Evolutionary conservation across 2,113 vertebrate species (phyloP).

Genomic region (Lycaon pictus): DNA sequence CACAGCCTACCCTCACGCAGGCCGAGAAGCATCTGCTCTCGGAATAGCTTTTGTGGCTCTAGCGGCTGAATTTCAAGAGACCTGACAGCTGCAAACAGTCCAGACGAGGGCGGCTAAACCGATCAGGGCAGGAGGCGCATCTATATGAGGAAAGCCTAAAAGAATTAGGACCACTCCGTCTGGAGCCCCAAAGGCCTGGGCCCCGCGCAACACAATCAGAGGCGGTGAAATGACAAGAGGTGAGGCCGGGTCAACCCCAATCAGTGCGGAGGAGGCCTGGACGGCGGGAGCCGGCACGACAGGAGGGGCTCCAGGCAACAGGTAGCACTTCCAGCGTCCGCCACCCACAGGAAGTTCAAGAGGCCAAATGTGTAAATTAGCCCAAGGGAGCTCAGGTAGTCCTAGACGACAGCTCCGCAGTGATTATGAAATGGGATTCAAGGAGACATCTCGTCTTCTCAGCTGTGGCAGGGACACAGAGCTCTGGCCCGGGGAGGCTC

Average conservation of each 20-base stretch:
- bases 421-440: slow-evolving; percentile 28
- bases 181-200: not conserved
- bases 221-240: slow-evolving; percentile 41
- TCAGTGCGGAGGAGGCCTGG: not conserved
- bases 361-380: slow-evolving; percentile 55
- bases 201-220: not conserved
- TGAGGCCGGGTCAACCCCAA: not conserved
- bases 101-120: slow-evolving; percentile 70
- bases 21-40: slow-evolving; percentile 49
- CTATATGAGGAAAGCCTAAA: slow-evolving; percentile 62
- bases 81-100: slow-evolving; percentile 72
- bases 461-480: slow-evolving; percentile 50
- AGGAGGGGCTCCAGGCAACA: not conserved
- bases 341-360: slow-evolving; percentile 48
- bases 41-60: slow-evolving; percentile 43
- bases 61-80: slow-evolving; percentile 64
- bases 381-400: slow-evolving; percentile 45
- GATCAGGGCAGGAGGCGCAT: slow-evolving; percentile 2
- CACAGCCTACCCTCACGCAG: not conserved
- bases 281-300: no score
- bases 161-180: slow-evolving; percentile 59
- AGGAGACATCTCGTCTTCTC: slow-evolving; percentile 39
- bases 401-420: not conserved
- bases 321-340: slow-evolving; percentile 12
- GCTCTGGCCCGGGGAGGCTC: not conserved